These are phyloP conservation scores for Magallana nippona DNA, from an alignment of 2,888 invertebrate genomes.

Conservation along the genomic window DNA sequence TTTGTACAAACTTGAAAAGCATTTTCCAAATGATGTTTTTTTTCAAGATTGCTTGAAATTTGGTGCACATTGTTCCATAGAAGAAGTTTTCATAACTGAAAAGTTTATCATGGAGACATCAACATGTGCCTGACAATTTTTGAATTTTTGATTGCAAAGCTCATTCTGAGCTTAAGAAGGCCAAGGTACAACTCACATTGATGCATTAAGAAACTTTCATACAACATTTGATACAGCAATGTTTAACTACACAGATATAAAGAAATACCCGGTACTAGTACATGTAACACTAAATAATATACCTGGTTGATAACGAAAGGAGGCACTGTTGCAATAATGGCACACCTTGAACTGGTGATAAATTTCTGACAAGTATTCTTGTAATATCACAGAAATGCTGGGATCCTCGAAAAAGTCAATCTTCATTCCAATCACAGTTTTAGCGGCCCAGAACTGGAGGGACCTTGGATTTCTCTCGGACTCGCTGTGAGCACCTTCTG, in stretches of 20 bases:
- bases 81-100: background rate
- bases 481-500: conserved; percentile 62
- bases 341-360: conserved; percentile 80
- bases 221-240: too few species aligned
- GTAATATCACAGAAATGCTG: conserved; percentile 77
- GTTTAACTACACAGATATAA: too few species aligned
- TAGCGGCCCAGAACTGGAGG: conserved; percentile 79
- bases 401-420: conserved; percentile 78
- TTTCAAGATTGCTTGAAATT: too few species aligned
- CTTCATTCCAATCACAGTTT: conserved; percentile 79
- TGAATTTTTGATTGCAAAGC: too few species aligned
- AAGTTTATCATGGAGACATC: background rate
- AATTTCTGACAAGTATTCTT: conserved; percentile 80
- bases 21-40: too few species aligned
- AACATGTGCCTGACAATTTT: too few species aligned
- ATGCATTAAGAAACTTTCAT: too few species aligned
- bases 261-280: too few species aligned
- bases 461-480: conserved; percentile 61
- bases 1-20: too few species aligned
- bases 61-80: background rate
- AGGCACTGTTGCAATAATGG: conserved; percentile 77
- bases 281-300: conserved; percentile 39
- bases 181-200: too few species aligned
- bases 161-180: too few species aligned
- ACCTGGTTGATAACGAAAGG: conserved; percentile 76